These are phyloP conservation scores for Mola mola DNA, from an alignment of 2,113 vertebrate species.

Conservation along the genomic window DNA sequence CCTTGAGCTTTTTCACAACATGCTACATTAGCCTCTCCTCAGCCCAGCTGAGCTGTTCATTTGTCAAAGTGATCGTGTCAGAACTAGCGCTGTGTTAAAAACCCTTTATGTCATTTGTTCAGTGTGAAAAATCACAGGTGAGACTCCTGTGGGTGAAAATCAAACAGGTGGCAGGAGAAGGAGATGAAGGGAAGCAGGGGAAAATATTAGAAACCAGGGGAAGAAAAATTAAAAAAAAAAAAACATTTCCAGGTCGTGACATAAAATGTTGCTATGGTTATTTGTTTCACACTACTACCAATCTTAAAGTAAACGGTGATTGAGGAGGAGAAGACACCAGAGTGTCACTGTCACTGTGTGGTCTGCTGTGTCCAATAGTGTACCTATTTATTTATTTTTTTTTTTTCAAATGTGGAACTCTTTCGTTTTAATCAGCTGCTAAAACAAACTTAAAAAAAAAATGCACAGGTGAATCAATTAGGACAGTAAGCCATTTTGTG, in stretches of 20 bases:
- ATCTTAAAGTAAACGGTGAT: conserved; percentile 15
- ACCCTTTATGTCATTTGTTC: conserved; percentile 17
- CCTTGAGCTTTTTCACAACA: conserved; percentile 61
- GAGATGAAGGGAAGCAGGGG: conserved; percentile 9
- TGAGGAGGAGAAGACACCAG: conserved; percentile 2
- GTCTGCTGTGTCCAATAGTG: neutral
- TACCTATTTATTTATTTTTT: no score
- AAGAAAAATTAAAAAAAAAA: conserved; percentile 15
- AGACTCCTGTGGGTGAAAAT: conserved; percentile 1
- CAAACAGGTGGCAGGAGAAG: neutral
- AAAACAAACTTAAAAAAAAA: no score
- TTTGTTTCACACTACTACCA: conserved; percentile 21
- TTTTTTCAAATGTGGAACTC: no score
- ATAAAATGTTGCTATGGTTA: conserved; percentile 57
- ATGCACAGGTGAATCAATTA: no score
- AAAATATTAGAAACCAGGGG: conserved; percentile 7
- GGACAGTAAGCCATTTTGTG: no score
- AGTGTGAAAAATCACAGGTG: conserved; percentile 9
- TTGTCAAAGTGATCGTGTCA: conserved; percentile 61
- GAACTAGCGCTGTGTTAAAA: conserved; percentile 36
- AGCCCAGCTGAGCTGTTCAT: conserved; percentile 28
- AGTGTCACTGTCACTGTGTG: neutral
- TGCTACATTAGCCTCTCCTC: conserved; percentile 39
- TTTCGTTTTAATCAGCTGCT: no score
- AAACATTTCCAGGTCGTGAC: conserved; percentile 30